Base-by-base conservation (phyloP, 2,888 invertebrate genomes). In the Ptychoptera albimana region DNA sequence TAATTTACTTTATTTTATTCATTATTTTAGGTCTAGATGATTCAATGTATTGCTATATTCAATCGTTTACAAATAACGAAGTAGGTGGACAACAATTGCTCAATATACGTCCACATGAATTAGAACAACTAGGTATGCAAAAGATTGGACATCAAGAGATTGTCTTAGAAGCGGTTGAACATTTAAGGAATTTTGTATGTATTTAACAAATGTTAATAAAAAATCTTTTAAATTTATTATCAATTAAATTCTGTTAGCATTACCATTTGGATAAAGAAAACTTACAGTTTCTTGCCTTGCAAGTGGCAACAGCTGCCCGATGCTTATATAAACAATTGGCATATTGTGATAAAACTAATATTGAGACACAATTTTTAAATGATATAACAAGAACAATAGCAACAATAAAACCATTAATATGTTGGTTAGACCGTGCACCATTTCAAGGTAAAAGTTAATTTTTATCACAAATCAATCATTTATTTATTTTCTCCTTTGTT, bases 111-210 rank as follows among this genome's bases (percentile, higher is more conserved):
- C 82, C 88, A 42, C 86, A 89, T 60, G 91, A 92, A 66, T 73
- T 96, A 50, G 84, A 88, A 58, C 79, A 83, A 60, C 72, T 94
- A 44, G 87, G 89, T 15, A 80, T 96, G 57, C 70, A 71, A 48
- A 80, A 83, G 59, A 77, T 96, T 49, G 94, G 94, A 9, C 93
- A 94, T 61, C 92, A 94, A 63, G 93, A 93, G 62, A 76, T 92
- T 44, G 77, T 96, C 50, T 71, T 96, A 39, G 92, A 93, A 64
- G 92, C 91, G 42, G 85, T 94, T 11, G 89, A 91, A 55, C 82
- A 89, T 54, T 72, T 96, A 39, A 71, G 85, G 53, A 84, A 88
- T 67, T 85, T 93, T 68, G 88, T 88, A 69, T 74, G 81, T 69
- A 45, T 44, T 16, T 39, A 15, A n/a, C 12, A 8, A n/a, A 6